phyloP scores from a whole-genome alignment of 2,888 invertebrate genomes.

The Rhagonycha fulva region DNA sequence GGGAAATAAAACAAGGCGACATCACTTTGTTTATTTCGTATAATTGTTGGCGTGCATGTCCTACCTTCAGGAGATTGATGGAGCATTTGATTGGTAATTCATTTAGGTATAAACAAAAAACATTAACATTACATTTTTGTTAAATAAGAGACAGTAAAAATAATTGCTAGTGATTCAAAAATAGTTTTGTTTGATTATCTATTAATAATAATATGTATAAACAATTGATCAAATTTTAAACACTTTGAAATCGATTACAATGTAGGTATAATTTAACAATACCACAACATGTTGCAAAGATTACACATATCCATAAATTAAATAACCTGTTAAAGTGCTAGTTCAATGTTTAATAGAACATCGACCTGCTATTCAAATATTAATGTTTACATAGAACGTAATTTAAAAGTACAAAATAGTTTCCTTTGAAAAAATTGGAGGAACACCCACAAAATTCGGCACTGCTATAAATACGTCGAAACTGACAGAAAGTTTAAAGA shows the following conservation, averaged over 20 bases:
- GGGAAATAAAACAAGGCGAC: constrained; percentile 56
- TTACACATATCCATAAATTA: background rate
- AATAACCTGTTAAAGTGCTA: constrained; percentile 1
- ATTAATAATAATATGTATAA: background rate
- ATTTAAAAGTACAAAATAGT: constrained; percentile 18
- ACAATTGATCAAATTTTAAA: background rate
- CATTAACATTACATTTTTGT: constrained; percentile 1
- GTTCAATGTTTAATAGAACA: background rate
- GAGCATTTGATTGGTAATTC: constrained; percentile 27
- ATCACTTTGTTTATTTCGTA: constrained; percentile 55
- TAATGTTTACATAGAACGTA: constrained; percentile 4
- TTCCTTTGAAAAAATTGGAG: constrained; percentile 13
- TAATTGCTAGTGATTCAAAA: background rate
- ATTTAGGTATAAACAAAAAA: constrained; percentile 21
- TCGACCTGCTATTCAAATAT: constrained; percentile 1
- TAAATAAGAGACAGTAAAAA: background rate
- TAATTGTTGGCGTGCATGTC: constrained; percentile 52
- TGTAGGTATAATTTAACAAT: background rate
- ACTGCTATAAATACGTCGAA: constrained; percentile 42
- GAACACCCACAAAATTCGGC: constrained; percentile 38
- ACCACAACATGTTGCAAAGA: background rate
- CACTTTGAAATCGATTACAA: background rate
- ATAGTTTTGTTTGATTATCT: background rate
- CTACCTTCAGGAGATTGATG: constrained; percentile 38
- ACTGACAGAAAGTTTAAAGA: constrained; percentile 29